phyloP scores from a whole-genome alignment of 1,140 invertebrate species.

The Mamestra configurata region DNA sequence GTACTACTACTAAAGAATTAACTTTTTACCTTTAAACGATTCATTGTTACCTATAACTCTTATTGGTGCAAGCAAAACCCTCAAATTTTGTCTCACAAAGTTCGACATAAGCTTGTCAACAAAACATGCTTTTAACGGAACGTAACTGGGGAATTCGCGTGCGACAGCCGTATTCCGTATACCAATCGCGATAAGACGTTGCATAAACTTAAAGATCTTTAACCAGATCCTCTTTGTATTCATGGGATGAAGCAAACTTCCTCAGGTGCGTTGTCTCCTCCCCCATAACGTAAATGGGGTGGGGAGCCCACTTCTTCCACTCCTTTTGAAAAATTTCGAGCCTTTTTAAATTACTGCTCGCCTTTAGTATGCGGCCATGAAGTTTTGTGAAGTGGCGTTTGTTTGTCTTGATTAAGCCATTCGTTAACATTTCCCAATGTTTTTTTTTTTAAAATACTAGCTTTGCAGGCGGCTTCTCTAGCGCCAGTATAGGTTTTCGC shows the following conservation, averaged over 20 bases:
- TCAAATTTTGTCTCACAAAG: neutral
- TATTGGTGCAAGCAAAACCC: neutral
- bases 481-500: too few species aligned
- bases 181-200: constrained; percentile 39
- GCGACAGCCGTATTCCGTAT: constrained; percentile 22
- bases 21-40: too few species aligned
- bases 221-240: constrained; percentile 76
- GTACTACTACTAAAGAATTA: too few species aligned
- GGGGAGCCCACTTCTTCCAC: constrained; percentile 45
- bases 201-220: constrained; percentile 51
- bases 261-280: constrained; percentile 60
- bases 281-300: neutral
- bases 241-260: constrained; percentile 75
- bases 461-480: too few species aligned
- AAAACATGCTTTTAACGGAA: neutral
- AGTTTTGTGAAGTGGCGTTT: neutral
- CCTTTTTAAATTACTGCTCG: constrained; percentile 76
- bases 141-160: constrained; percentile 2
- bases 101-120: neutral
- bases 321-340: constrained; percentile 74
- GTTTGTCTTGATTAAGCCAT: neutral
- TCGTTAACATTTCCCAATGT: too few species aligned
- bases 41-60: too few species aligned
- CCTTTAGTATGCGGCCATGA: constrained; percentile 49
- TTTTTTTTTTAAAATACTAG: too few species aligned